Base-by-base conservation (phyloP, 2,888 invertebrate genomes). In the Tachystola acroxantha region DNA sequence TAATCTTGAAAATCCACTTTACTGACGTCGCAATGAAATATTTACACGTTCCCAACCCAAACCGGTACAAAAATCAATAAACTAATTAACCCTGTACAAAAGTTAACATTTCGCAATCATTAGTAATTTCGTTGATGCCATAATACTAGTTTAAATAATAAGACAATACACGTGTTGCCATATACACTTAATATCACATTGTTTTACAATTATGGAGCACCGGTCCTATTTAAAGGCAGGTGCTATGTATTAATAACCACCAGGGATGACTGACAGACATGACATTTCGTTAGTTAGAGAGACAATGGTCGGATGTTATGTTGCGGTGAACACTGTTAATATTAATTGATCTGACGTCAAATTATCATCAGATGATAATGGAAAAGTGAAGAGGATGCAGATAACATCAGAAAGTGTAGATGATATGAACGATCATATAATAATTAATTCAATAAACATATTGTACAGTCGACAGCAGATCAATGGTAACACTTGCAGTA, bases 231-330 rank as follows among this genome's bases (percentile, higher is more conserved):
- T 30, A 16, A 7, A 27, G 14, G 16, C 30, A 16, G 30, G 14
- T 30, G 30, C 16, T n/a, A 11, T 9, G 11, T 28, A 10, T 28
- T 28, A 12, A 11, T 12, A 28, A 12, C 28, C 7, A 3, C 10
- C 2, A 10, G 27, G 12, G 11, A 7, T 10, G 10, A 7, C 12
- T 12, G n/a, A n/a, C n/a, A n/a, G n/a, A 27, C 16, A 19, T 30
- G 30, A 16, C 30, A 30, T 30, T 30, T 30, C 16, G 39, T 27
- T 24, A 24, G n/a, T n/a, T n/a, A n/a, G n/a, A n/a, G n/a, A 24
- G 24, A 55, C 57, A 57, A 57, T 56, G 42, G 53, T 27, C 47
- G 55, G 57, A 57, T 50, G 39, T 38, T 20, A 36, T 35, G 37
- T 24, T 36, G 16, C 22, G 14, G 29, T 24, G 24, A 24, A 24